Percentiles rank a stretch among this genome's conserved stretches.
These are phyloP conservation scores for Pangasius krempfi DNA, from an alignment of 2,797 vertebrate species.

Conservation along the genomic window DNA sequence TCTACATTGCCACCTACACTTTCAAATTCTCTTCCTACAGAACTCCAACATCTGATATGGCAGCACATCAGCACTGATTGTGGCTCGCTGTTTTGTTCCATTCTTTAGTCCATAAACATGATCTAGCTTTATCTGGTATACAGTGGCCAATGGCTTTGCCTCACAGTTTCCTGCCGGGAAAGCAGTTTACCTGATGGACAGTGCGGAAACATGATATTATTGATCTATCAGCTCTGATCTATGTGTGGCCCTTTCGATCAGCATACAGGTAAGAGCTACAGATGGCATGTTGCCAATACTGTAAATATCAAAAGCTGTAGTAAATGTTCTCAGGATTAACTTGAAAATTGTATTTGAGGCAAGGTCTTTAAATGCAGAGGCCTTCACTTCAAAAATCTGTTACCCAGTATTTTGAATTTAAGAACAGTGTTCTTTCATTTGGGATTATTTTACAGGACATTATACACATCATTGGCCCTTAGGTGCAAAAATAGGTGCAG, in stretches of 20 bases:
- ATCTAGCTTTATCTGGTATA: neutral
- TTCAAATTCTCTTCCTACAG: neutral
- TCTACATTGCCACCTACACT: neutral
- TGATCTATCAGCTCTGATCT: neutral
- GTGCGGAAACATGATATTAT: neutral
- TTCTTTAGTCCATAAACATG: neutral
- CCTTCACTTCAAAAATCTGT: neutral
- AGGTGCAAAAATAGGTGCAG: neutral
- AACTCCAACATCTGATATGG: neutral
- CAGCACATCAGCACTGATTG: neutral
- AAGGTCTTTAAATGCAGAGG: neutral
- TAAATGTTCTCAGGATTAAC: neutral
- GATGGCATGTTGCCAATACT: neutral
- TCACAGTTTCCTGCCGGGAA: neutral
- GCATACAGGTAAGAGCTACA: neutral
- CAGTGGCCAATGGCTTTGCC: neutral
- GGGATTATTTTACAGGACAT: neutral
- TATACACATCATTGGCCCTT: neutral
- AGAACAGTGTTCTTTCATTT: neutral
- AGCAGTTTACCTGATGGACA: neutral
- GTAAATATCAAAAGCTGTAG: neutral
- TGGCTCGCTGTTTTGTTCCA: neutral
- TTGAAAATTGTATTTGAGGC: neutral
- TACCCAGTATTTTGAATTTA: neutral
- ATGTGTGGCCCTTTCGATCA: neutral